Conservation (phyloP, 1,140 invertebrate species). For the Drosophila nigrodunni region DNA sequence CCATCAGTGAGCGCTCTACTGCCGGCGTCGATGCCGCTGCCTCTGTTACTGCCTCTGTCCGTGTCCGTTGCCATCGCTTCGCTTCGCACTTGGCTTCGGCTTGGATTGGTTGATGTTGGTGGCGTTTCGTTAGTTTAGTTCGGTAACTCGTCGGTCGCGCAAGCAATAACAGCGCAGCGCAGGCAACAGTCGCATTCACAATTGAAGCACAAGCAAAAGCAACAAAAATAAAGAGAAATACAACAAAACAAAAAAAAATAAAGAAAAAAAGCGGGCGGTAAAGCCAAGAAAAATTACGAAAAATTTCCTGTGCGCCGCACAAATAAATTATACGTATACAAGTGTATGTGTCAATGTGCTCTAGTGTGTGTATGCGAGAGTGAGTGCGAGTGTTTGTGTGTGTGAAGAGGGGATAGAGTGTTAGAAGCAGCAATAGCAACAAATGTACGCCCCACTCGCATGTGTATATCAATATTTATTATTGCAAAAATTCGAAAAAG, state of each 20-base stretch:
- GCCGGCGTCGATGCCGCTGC: constrained; percentile 47
- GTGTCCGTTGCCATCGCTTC: constrained; percentile 30
- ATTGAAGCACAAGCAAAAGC: constrained; percentile 21
- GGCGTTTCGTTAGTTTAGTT: constrained; percentile 80
- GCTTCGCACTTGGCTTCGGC: constrained; percentile 65
- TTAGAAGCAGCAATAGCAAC: constrained; percentile 47
- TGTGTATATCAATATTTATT: constrained; percentile 70
- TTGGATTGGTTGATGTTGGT: constrained; percentile 67
- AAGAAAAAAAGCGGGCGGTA: constrained; percentile 37
- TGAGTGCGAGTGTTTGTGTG: constrained; percentile 2
- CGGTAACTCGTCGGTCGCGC: constrained; percentile 83
- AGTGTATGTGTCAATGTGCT: constrained; percentile 8
- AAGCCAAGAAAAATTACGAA: constrained; percentile 55
- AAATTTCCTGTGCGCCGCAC: constrained; percentile 42
- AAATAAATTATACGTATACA: constrained; percentile 54
- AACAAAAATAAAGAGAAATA: constrained; percentile 31
- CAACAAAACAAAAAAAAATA: constrained; percentile 14
- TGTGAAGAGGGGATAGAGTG: constrained; percentile 13
- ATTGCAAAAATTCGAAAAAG: constrained; percentile 63
- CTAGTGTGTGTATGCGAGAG: neutral
- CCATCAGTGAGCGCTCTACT: constrained; percentile 43
- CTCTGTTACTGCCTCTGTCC: constrained; percentile 33
- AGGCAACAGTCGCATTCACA: constrained; percentile 27
- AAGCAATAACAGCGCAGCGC: constrained; percentile 54
- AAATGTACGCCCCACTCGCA: constrained; percentile 29